Evolutionary conservation across 1,140 invertebrate species (phyloP), one percentile per base, ranked within the genome.

Genomic region (Philopotamus ludificatus): DNA sequence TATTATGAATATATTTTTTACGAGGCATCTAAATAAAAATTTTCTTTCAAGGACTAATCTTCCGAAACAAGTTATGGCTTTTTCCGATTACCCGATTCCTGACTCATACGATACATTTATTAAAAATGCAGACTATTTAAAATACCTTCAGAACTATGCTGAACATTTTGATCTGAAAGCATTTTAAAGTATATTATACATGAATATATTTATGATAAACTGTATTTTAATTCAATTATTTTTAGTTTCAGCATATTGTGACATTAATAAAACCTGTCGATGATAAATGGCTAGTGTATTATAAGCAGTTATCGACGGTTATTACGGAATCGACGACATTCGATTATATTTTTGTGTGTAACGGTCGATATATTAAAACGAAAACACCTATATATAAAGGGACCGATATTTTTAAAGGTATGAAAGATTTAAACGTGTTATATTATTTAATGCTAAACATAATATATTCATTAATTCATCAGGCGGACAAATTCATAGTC

Each of bases 291-390:
- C 25, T 74, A 73, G 28, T 85, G 71, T 66, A 81, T 80, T 71
- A 74, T 62, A 72, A 50, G 9, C 72, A 76, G 45, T 72, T 75
- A 3, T 72, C 77, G 0, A 79, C 78, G n/a, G n/a, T 0, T 76
- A 79, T 7, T 77, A 82, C 18, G 71, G 72, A 10, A 25, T 70
- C n/a, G 74, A 73, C 3, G 74, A 74, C 4, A 34, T 93, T 90
- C 74, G 91, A 94, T 77, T 87, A 86, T 45, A 81, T 95, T 3
- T 83, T 94, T 71, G 82, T 94, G 3, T 93, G 92, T 70, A 94
- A 89, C 73, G 93, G 93, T 0, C 88, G 90, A 73, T 89, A 89
- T 66, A 85, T 86, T 65, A 81, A 85, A 12, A 84, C 85, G 0
- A 77, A 76, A 26, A 71, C 81, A 54, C 83, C 87, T 3, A 72